These are phyloP conservation scores for Pheosia tremula DNA, from an alignment of 2,888 invertebrate genomes.

Conservation along the genomic window DNA sequence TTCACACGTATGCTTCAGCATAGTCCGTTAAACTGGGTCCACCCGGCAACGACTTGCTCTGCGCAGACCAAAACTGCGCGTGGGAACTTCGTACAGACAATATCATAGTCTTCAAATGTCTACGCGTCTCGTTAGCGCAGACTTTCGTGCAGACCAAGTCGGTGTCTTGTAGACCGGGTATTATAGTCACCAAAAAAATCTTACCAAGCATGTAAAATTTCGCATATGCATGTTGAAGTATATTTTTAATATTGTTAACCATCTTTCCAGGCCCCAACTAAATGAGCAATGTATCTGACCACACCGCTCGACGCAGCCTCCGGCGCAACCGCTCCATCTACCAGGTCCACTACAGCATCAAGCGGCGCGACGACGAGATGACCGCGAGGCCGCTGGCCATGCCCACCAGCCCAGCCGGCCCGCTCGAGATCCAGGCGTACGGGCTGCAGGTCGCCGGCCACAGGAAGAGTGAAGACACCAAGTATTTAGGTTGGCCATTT, in stretches of 20 bases:
- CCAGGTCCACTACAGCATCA: conserved; percentile 70
- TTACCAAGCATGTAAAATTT: too few relatives aligned
- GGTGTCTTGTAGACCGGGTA: too few relatives aligned
- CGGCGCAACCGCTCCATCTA: conserved; percentile 72
- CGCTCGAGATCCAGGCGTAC: conserved; percentile 59
- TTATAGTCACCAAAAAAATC: too few relatives aligned
- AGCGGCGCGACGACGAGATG: conserved; percentile 49
- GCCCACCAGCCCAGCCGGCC: conserved; percentile 38
- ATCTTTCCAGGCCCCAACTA: conserved; percentile 51
- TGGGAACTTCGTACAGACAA: too few relatives aligned
- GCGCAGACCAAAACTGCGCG: too few relatives aligned
- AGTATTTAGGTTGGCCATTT: conserved; percentile 58
- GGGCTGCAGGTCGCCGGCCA: conserved; percentile 73
- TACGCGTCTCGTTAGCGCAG: too few relatives aligned
- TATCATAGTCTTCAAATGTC: too few relatives aligned
- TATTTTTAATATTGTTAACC: conserved; percentile 12
- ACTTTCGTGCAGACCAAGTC: too few relatives aligned
- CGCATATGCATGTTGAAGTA: too few relatives aligned
- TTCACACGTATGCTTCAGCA: too few relatives aligned
- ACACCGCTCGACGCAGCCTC: conserved; percentile 32
- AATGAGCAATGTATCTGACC: conserved; percentile 68
- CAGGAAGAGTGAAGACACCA: conserved; percentile 48
- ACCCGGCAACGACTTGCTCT: too few relatives aligned
- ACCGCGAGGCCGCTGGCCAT: conserved; percentile 58
- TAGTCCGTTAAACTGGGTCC: too few relatives aligned